Evolutionary conservation across 2,888 invertebrate genomes (phyloP), one percentile per base, ranked within the genome.

Genomic region (Ichneumon xanthorius): DNA sequence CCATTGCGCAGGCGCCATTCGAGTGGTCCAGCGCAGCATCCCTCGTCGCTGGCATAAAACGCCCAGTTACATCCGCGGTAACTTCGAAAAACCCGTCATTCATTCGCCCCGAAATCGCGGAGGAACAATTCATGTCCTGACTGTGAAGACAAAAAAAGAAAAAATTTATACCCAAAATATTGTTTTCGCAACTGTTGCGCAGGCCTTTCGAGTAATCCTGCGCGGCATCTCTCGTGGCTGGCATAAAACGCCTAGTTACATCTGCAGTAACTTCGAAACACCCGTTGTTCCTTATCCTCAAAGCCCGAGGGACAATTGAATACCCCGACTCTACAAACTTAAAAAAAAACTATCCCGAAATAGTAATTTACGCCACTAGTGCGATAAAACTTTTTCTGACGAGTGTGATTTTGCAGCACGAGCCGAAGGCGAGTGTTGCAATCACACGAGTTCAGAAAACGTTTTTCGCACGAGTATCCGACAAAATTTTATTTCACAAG

Each of bases 111-210:
- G 45, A 45, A 40, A 45, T 26, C 9, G 5, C 30, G 48, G n/a
- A 55, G 16, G 16, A 71, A 30, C 16, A 50, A 72, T 63, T n/a
- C 63, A 63, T 63, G 63, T 33, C 50, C 48, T 50, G 63, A 63
- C 75, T 33, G 75, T 14, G 1, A 11, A 48, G 63, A 40, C 9
- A 11, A 40, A 37, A 9, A 37, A 11, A 33, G 0, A 33, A 33
- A 33, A 33, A 33, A 33, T 6, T 5, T 33, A 5, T 33, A 0
- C 33, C 33, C 33, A 33, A 5, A 33, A 33, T 33, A 33, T 33
- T 6, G 33, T 33, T 33, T 30, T 33, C 30, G 26, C 16, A 26
- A 11, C 30, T 5, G 6, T 33, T 33, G 33, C 5, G 5, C 33
- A 5, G 0, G 33, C 16, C 61, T 61, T 61, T 61, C 33, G 16